Percentiles rank a stretch among this genome's conserved stretches.
Conservation (phyloP, 2,797 vertebrate genomes). For the Xiphophorus birchmanni region DNA sequence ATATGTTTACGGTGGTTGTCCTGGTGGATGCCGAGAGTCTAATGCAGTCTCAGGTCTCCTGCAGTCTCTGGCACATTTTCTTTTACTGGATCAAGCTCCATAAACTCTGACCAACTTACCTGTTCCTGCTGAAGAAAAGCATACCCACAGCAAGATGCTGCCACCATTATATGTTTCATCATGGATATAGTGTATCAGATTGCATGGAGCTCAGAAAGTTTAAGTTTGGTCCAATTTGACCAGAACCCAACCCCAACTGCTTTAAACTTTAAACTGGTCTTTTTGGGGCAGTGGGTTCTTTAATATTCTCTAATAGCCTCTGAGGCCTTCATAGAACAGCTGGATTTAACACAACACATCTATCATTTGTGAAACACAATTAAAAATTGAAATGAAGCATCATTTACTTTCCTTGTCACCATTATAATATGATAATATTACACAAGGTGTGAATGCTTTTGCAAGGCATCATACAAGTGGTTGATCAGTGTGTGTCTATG, state of each 20-base stretch:
- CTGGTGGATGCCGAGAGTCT: background rate
- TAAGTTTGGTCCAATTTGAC: background rate
- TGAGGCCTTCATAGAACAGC: background rate
- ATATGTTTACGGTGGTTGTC: background rate
- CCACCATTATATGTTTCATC: background rate
- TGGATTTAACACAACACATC: background rate
- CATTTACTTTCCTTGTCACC: background rate
- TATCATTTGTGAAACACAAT: background rate
- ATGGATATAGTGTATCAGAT: background rate
- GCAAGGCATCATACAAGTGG: background rate
- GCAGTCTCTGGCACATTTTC: background rate
- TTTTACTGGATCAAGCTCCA: background rate
- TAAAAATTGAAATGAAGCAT: background rate
- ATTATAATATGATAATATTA: background rate
- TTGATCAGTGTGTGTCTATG: constrained; percentile 7
- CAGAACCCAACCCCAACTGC: background rate
- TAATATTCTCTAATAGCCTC: background rate
- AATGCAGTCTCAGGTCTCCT: background rate
- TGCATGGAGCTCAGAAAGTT: background rate
- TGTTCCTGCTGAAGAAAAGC: background rate
- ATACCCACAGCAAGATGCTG: background rate
- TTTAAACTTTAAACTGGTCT: too few relatives aligned
- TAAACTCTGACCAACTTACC: background rate
- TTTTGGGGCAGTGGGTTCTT: background rate
- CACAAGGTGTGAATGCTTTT: background rate